Evolutionary conservation across 2,113 vertebrate species (phyloP), one percentile per base, ranked within the genome.

Genomic region (Tragelaphus buxtoni): DNA sequence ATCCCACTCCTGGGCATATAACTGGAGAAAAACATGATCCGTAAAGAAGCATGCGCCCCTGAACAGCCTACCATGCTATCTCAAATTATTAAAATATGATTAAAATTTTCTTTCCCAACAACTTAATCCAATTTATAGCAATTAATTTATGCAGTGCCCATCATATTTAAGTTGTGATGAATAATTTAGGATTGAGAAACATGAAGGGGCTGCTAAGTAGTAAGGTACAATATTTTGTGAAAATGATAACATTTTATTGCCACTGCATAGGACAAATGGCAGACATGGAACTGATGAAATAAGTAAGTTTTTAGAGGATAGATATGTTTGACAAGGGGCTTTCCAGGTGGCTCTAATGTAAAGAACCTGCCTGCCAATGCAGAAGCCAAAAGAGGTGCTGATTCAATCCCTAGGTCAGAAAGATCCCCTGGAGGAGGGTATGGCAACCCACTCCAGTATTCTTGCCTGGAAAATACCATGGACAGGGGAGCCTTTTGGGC

Each of bases 251-350:
- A 42, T n/a, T 80, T 88, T 47, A 72, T 53, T 88, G 83, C 49
- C 5, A 17, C 49, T 58, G n/a, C 6, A 56, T 92, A 28, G 4
- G 26, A n/a, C 7, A 86, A 90, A 35, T 30, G 32, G 17, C 16
- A 93, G n/a, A 72, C 26, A 61, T 81, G 30, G 61, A 95, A 81
- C 24, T 49, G 4, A 79, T 79, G 49, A 49, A 90, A 45, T 79
- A 17, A 39, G 2, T 30, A 61, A 39, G 17, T 12, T 72, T 88
- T 88, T 28, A 28, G 32, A 30, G 58, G 53, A 47, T 6, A 84
- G 47, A 26, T 80, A 12, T 39, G 22, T 39, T 72, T 90, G 20
- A 65, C 58, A 69, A 22, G n/a, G n/a, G n/a, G 65, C n/a, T 69
- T 69, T 39, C n/a, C 18, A 69, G n/a, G n/a, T 11, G 2, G 2